These are phyloP conservation scores for Mayetiola destructor DNA, from an alignment of 2,888 invertebrate genomes.

Conservation along the genomic window DNA sequence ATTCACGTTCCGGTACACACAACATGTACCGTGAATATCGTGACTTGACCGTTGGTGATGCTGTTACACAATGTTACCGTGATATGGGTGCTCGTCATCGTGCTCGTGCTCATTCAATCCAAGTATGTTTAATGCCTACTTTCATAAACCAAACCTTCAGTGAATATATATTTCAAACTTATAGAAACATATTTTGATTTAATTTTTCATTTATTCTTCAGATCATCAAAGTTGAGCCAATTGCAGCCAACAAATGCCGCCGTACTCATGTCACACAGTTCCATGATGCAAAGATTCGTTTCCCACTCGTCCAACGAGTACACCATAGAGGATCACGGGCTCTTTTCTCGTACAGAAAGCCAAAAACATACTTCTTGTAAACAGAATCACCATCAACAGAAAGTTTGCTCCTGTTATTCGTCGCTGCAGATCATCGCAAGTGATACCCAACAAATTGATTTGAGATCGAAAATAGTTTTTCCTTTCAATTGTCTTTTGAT, in stretches of 20 bases:
- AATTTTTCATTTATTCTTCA: slow-evolving; percentile 34
- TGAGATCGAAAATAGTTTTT: no score
- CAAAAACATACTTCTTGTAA: slow-evolving; percentile 36
- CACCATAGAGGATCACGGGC: slow-evolving; percentile 71
- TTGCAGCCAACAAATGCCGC: slow-evolving; percentile 77
- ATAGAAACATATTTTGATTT: neutral
- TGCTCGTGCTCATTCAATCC: slow-evolving; percentile 92
- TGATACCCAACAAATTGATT: no score
- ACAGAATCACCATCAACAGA: no score
- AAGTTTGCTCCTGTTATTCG: no score
- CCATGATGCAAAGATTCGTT: slow-evolving; percentile 91
- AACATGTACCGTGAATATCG: slow-evolving; percentile 99
- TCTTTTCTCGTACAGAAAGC: slow-evolving; percentile 50
- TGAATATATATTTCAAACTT: neutral
- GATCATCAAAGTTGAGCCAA: slow-evolving; percentile 92
- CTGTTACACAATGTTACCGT: slow-evolving; percentile 95
- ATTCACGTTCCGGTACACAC: slow-evolving; percentile 96
- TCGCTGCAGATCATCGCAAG: no score
- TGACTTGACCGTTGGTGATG: slow-evolving; percentile 87
- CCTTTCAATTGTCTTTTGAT: no score
- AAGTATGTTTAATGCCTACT: slow-evolving; percentile 36
- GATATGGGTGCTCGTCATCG: slow-evolving; percentile 99
- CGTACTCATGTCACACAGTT: slow-evolving; percentile 95
- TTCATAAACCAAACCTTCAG: neutral
- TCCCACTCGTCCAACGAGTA: slow-evolving; percentile 89